Evolutionary conservation across 2,888 invertebrate genomes (phyloP).

Genomic region (Matsumyia berberina): DNA sequence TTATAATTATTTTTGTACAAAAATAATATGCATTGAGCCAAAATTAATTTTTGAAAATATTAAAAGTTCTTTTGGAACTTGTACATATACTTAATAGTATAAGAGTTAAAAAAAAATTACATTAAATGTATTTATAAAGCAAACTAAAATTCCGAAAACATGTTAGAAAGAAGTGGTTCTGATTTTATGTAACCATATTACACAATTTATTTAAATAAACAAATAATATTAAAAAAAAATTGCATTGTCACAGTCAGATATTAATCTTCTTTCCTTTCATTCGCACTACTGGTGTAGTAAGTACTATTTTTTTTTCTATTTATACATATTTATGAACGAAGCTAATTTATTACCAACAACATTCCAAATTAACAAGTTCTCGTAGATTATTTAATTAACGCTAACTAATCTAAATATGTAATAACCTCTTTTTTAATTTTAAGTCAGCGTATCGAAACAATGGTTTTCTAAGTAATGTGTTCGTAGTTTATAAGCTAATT

Average conservation of each 20-base stretch:
- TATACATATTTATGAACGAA: background rate
- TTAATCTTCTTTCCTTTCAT: background rate
- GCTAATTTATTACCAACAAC: conserved; percentile 10
- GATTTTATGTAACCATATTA: conserved; percentile 3
- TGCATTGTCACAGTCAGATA: background rate
- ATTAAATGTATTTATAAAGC: conserved; percentile 73
- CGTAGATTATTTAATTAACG: conserved; percentile 6
- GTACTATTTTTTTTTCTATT: background rate
- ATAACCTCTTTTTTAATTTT: background rate
- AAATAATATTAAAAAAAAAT: background rate
- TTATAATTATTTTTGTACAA: conserved; percentile 65
- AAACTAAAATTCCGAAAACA: conserved; percentile 11
- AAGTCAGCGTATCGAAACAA: background rate
- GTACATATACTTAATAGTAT: conserved; percentile 84
- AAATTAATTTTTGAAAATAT: conserved; percentile 62
- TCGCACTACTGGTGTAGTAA: background rate
- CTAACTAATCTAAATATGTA: conserved; percentile 18
- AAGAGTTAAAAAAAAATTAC: conserved; percentile 79
- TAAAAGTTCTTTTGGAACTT: conserved; percentile 70
- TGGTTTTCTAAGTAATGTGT: conserved; percentile 62
- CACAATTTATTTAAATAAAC: background rate
- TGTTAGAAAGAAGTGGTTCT: conserved; percentile 14
- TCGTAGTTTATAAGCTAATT: conserved; percentile 61
- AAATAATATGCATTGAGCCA: conserved; percentile 55
- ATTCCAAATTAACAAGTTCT: conserved; percentile 28